Conservation (phyloP, 2,113 vertebrate species). For the Machaerirhynchus nigripectus region DNA sequence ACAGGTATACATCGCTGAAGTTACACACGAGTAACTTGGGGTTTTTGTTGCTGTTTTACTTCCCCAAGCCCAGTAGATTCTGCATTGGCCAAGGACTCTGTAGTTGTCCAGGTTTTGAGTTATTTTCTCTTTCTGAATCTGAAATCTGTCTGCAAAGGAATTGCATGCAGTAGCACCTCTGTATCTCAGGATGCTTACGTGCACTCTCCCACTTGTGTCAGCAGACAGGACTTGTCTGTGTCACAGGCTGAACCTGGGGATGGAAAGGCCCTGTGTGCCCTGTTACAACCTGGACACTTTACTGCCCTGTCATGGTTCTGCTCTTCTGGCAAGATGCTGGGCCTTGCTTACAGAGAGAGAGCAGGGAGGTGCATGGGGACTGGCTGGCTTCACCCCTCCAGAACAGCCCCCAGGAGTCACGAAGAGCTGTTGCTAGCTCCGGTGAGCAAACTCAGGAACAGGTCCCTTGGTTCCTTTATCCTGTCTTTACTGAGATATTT, state of each 20-base stretch:
- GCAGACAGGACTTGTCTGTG: not conserved
- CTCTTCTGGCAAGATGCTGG: not conserved
- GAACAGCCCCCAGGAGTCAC: not conserved
- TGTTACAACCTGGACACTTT: fast-evolving
- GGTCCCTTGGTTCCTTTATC: not conserved
- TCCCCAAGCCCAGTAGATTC: not conserved
- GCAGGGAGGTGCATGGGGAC: not conserved
- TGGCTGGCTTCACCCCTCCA: not conserved
- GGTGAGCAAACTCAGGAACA: not conserved
- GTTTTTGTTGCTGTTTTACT: not conserved
- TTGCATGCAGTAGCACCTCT: not conserved
- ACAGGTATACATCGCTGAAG: not conserved
- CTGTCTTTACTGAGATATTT: not conserved
- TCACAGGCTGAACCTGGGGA: not conserved
- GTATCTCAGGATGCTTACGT: not conserved
- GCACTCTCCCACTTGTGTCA: fast-evolving
- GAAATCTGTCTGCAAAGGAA: not conserved
- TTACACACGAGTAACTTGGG: fast-evolving
- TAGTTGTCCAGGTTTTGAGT: not conserved
- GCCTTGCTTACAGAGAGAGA: not conserved
- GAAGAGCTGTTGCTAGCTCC: not conserved
- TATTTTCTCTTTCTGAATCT: not conserved
- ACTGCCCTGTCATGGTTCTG: not conserved
- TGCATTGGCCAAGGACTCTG: not conserved
- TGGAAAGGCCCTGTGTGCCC: not conserved